phyloP scores from a whole-genome alignment of 2,113 vertebrate species.

The Myiopsitta monachus region DNA sequence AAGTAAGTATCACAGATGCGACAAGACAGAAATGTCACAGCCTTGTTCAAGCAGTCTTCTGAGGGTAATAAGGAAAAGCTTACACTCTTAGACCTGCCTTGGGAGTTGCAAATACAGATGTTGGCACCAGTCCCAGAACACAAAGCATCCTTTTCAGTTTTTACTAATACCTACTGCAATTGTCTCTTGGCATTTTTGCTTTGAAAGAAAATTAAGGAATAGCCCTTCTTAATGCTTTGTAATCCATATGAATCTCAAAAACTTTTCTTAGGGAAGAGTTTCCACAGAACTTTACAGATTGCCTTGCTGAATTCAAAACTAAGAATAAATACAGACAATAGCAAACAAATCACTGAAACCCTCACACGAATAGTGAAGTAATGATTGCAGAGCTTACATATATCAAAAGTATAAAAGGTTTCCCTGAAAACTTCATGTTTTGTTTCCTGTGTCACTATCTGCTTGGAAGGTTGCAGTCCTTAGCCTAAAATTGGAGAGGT shows the following conservation, averaged over 20 bases:
- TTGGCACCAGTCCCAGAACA: conserved; percentile 38
- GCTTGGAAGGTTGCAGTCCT: not conserved
- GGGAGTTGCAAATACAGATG: conserved; percentile 36
- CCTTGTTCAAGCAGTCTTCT: not conserved
- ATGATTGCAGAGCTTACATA: not conserved
- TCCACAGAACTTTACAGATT: not conserved
- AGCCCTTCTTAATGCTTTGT: conserved; percentile 31
- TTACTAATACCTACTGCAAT: conserved; percentile 67
- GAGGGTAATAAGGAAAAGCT: not conserved
- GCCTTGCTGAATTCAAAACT: not conserved
- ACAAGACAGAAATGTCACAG: not conserved
- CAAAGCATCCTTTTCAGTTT: conserved; percentile 44
- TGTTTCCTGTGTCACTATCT: not conserved
- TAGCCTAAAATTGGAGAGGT: not conserved
- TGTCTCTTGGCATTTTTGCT: conserved; percentile 15
- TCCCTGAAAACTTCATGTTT: not conserved
- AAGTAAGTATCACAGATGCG: not conserved
- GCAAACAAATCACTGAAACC: not conserved
- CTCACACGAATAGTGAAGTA: not conserved
- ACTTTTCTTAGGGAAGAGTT: not conserved
- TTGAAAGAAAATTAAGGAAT: conserved; percentile 58
- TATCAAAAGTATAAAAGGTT: not conserved
- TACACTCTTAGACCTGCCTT: conserved; percentile 8
- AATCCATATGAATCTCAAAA: conserved; percentile 60
- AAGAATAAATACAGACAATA: not conserved